Percentiles rank a stretch among this genome's conserved stretches.
These are phyloP conservation scores for Ia io DNA, from an alignment of 2,113 vertebrate genomes.

Conservation along the genomic window DNA sequence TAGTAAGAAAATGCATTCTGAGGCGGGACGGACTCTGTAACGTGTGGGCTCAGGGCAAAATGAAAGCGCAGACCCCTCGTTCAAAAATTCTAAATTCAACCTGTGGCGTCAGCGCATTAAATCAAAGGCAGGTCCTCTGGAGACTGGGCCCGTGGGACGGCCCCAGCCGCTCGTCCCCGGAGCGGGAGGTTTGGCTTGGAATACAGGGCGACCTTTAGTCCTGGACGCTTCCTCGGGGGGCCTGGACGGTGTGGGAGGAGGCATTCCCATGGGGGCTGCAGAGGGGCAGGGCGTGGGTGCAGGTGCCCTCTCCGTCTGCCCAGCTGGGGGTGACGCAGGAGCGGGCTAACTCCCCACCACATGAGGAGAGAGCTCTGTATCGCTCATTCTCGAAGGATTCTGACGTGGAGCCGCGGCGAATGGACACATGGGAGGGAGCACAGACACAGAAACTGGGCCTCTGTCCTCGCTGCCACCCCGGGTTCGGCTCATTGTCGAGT, in stretches of 20 bases:
- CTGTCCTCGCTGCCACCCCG: not conserved
- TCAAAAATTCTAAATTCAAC: not conserved
- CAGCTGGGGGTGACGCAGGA: not conserved
- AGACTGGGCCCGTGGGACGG: fast-evolving
- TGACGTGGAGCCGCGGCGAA: not conserved
- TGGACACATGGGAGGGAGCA: not conserved
- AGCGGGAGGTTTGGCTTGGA: not conserved
- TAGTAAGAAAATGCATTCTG: not conserved
- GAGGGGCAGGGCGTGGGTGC: fast-evolving
- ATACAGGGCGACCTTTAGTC: not conserved
- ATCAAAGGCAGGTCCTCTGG: not conserved
- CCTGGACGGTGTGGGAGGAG: not conserved
- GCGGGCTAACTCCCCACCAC: not conserved
- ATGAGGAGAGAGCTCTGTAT: not conserved
- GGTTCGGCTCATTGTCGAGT: not conserved
- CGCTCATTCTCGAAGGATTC: conserved; percentile 6
- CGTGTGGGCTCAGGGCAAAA: not conserved
- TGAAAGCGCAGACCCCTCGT: not conserved
- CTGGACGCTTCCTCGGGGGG: not conserved
- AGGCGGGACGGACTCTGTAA: not conserved
- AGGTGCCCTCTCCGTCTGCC: not conserved
- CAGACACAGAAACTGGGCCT: not conserved
- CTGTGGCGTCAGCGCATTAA: not conserved
- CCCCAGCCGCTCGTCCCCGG: no score
- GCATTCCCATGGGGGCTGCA: fast-evolving